A percentile compares a stretch with the other conserved stretches of the same genome.
phyloP scores from a whole-genome alignment of 1,140 invertebrate genomes.

The Piezodorus guildinii region DNA sequence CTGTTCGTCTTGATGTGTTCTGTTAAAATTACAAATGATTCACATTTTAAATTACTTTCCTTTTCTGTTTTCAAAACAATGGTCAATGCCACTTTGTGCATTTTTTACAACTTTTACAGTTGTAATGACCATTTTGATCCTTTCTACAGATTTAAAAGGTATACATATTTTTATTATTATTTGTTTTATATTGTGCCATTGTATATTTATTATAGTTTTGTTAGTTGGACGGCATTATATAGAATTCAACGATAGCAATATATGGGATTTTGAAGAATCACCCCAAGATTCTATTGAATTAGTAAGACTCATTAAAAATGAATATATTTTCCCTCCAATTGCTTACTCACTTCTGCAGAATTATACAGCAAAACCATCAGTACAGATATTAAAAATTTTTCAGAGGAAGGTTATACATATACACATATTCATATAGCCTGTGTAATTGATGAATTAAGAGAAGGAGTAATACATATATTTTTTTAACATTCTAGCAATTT shows the following conservation, averaged over 20 bases:
- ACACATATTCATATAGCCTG: too few species aligned
- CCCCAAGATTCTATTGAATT: constrained; percentile 19
- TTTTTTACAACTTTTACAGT: constrained; percentile 25
- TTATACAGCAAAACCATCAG: background rate
- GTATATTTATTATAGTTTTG: background rate
- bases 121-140: constrained; percentile 25
- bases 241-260: constrained; percentile 1
- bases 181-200: too few species aligned
- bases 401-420: background rate
- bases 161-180: background rate
- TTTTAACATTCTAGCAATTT: constrained; percentile 36
- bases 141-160: constrained; percentile 25
- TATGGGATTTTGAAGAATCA: constrained; percentile 22
- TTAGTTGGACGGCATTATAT: constrained; percentile 5
- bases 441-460: background rate
- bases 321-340: constrained; percentile 17
- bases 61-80: constrained; percentile 7
- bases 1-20: too few species aligned
- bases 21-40: background rate
- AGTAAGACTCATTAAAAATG: constrained; percentile 16
- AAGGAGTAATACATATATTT: background rate
- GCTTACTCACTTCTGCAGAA: background rate
- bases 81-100: constrained; percentile 22
- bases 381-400: background rate
- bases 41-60: background rate